phyloP scores from a whole-genome alignment of 2,113 vertebrate species.

The Loxodonta africana region DNA sequence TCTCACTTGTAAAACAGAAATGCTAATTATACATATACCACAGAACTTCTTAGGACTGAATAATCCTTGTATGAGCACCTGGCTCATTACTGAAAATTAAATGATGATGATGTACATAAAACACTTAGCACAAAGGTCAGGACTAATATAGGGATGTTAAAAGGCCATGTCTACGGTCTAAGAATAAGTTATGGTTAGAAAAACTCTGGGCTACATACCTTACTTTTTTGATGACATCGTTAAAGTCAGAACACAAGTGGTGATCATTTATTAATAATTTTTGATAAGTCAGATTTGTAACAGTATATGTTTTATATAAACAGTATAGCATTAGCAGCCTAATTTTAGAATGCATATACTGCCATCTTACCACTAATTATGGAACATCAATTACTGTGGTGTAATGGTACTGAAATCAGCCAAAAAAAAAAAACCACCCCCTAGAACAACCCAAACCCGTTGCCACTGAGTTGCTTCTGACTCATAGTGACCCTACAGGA shows the following conservation, averaged over 20 bases:
- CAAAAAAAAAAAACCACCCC: no score
- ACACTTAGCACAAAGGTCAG: neutral
- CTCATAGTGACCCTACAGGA: no score
- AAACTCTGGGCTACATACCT: neutral
- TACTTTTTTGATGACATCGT: neutral
- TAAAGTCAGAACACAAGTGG: neutral
- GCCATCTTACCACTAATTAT: neutral
- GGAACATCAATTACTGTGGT: neutral
- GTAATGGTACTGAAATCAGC: neutral
- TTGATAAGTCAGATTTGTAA: neutral
- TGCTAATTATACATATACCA: neutral
- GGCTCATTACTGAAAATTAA: neutral
- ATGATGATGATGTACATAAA: neutral
- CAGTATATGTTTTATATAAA: neutral
- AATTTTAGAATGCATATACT: neutral
- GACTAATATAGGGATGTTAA: neutral
- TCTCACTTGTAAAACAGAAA: neutral
- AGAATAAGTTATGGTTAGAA: neutral
- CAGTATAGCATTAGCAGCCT: neutral
- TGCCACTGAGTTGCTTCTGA: no score
- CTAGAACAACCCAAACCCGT: no score
- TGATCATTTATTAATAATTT: neutral
- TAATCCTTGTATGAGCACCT: neutral
- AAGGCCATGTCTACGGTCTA: neutral
- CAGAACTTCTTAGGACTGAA: neutral